These are phyloP conservation scores for Philonicus albiceps DNA, from an alignment of 2,888 invertebrate species.

Conservation along the genomic window DNA sequence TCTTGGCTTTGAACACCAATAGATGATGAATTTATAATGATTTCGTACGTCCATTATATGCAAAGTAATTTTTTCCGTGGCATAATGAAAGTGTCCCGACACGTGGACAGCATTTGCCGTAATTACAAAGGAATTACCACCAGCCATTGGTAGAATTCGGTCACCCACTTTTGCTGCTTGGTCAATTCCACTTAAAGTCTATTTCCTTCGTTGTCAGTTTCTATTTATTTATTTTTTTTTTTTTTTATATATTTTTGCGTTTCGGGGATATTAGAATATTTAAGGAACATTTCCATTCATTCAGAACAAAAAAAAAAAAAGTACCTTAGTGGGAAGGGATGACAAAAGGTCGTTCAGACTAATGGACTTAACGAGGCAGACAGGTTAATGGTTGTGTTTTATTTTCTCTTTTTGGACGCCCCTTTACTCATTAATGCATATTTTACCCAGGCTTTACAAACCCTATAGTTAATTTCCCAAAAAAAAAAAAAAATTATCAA, in stretches of 20 bases:
- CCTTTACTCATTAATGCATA: background rate
- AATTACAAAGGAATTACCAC: background rate
- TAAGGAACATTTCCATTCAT: background rate
- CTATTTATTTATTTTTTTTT: too few species aligned
- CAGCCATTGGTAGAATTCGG: background rate
- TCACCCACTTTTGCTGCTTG: background rate
- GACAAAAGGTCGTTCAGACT: background rate
- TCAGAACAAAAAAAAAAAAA: background rate
- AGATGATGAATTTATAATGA: slow-evolving; percentile 35
- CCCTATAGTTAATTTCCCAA: background rate
- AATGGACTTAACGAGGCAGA: background rate
- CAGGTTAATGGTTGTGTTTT: background rate
- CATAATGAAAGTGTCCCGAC: slow-evolving; percentile 1
- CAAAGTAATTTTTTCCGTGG: background rate
- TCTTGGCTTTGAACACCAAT: slow-evolving; percentile 28
- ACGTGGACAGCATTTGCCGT: slow-evolving; percentile 2
- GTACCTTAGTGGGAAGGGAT: background rate
- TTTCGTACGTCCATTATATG: slow-evolving; percentile 31
- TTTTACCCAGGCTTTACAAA: background rate
- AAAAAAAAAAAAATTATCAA: background rate
- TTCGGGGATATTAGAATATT: background rate
- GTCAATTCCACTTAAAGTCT: background rate
- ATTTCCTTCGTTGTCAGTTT: background rate
- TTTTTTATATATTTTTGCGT: background rate
- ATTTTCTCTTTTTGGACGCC: background rate